A percentile compares a stretch with the other conserved stretches of the same genome.
Evolutionary conservation across 2,113 vertebrate species (phyloP).

Genomic region (Xenopus tropicalis): UCB_Xtro_10.0 CM004447.2:130245001-130245500

Average conservation of each 20-base stretch:
- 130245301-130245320: constrained; percentile 47
- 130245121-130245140: constrained; percentile 53
- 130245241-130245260: not conserved
- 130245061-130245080: constrained; percentile 66
- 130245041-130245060: constrained; percentile 30
- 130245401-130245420: constrained; percentile 36
- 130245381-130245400: constrained; percentile 73
- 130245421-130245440: not conserved
- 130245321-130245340: constrained; percentile 72
- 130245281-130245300: not conserved
- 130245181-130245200: constrained; percentile 59
- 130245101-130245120: constrained; percentile 75
- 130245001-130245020: constrained; percentile 38
- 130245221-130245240: constrained; percentile 26
- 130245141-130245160: constrained; percentile 73
- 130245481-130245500: constrained; percentile 5
- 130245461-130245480: constrained; percentile 7
- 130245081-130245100: constrained; percentile 73
- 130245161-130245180: constrained; percentile 71
- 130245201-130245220: constrained; percentile 65
- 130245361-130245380: constrained; percentile 67
- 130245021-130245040: constrained; percentile 44
- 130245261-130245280: not conserved
- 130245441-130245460: constrained; percentile 31
- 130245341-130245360: constrained; percentile 55